These are phyloP conservation scores for Vanacampus margaritifer DNA, from an alignment of 2,113 vertebrate species.

Conservation along the genomic window DNA sequence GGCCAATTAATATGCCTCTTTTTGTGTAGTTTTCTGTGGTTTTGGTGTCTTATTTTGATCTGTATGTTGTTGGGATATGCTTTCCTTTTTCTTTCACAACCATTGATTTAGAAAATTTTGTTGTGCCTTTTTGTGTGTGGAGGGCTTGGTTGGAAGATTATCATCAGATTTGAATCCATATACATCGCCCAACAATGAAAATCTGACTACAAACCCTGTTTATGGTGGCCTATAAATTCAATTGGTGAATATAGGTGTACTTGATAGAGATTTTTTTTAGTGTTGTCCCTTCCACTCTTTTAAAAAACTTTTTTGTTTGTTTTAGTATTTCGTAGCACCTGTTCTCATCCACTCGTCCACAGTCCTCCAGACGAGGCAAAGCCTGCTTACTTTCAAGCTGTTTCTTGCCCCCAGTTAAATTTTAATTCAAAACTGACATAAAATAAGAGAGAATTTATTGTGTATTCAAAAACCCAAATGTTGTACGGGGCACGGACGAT, in stretches of 20 bases:
- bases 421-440: background rate
- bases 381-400: background rate
- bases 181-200: constrained; percentile 37
- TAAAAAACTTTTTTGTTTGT: background rate
- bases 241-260: background rate
- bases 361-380: background rate
- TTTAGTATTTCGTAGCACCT: background rate
- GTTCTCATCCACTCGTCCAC: background rate
- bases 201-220: constrained; percentile 1
- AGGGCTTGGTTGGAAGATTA: constrained; percentile 62
- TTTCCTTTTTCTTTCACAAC: constrained; percentile 39
- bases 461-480: background rate
- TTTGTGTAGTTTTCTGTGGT: constrained; percentile 40
- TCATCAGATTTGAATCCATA: constrained; percentile 45
- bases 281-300: background rate
- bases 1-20: constrained; percentile 44
- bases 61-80: constrained; percentile 42
- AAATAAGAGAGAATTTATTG: background rate
- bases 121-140: constrained; percentile 47
- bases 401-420: background rate
- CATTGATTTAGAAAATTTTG: constrained; percentile 47
- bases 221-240: background rate
- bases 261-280: background rate
- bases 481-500: background rate
- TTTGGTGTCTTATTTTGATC: constrained; percentile 38